Percentiles rank a stretch among this genome's conserved stretches.
Conservation (phyloP, 53 echinoderm and acorn worm genomes). For the Luidia sarsii region DNA sequence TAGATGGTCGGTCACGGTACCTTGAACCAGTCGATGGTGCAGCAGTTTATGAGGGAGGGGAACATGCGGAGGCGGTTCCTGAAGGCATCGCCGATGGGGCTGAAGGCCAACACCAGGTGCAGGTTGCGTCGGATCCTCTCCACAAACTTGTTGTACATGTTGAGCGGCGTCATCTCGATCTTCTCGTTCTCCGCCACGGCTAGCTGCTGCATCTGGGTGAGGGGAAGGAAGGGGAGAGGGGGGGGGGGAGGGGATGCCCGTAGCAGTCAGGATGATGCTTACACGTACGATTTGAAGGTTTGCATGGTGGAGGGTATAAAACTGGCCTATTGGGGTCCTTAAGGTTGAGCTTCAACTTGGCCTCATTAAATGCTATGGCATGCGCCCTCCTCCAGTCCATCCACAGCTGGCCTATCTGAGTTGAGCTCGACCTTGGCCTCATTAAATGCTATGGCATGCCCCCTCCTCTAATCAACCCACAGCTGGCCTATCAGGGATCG, state of each 20-base stretch:
- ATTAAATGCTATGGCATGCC: too few species aligned
- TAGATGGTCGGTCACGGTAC: too few species aligned
- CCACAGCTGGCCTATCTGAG: too few species aligned
- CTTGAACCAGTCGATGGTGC: constrained; percentile 98
- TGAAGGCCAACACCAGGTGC: constrained; percentile 90
- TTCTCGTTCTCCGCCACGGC: constrained; percentile 85
- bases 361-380: too few species aligned
- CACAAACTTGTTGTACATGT: constrained; percentile 96
- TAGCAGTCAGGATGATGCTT: neutral
- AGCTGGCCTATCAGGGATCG: too few species aligned
- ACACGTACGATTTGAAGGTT: too few species aligned
- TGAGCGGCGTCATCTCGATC: constrained; percentile 92
- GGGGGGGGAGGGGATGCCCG: neutral
- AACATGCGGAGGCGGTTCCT: constrained; percentile 94
- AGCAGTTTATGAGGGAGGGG: constrained; percentile 97
- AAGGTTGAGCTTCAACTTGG: too few species aligned
- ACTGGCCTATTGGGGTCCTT: too few species aligned
- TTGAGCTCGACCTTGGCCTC: too few species aligned
- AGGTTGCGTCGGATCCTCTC: constrained; percentile 89
- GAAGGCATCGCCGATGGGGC: constrained; percentile 97
- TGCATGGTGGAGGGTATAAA: too few species aligned
- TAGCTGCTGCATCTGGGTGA: constrained; percentile 87
- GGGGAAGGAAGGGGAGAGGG: neutral
- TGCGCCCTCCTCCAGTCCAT: too few species aligned
- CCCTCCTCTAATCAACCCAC: too few species aligned